Base-by-base conservation (phyloP, 2,888 invertebrate species). In the Volucella inanis region DNA sequence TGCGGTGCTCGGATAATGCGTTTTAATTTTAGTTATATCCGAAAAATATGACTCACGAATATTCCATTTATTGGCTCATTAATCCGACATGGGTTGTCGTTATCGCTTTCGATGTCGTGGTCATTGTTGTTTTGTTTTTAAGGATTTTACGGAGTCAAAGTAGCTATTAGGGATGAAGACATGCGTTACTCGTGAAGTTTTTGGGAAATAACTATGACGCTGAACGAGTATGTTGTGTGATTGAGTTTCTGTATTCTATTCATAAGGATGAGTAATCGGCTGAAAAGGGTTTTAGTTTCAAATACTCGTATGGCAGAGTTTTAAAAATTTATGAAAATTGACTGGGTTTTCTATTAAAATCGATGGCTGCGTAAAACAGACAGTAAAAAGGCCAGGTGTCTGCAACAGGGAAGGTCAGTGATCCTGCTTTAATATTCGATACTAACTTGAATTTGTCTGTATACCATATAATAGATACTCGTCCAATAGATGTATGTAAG, bases 41-140 rank as follows among this genome's bases (percentile, higher is more conserved):
- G 74, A 47, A 74, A 31, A 31, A 70, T 65, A 80, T 87, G 87
- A 80, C 50, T 85, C 81, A 87, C 62, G 78, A 64, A 54, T 85
- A 71, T 71, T 65, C 52, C 61, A 71, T 75, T 84, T 80, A 75
- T 67, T 79, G 71, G 62, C 65, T 76, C 65, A 84, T 71, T 61
- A 67, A 71, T 80, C 71, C 50, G 22, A 71, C 79, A 79, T 64
- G 39, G 52, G 15, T 81, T 61, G 31, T 75, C 72, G 55, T 9
- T 47, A 57, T 50, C 45, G 50, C 45, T 39, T 14, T 14, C 43
- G 43, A n/a, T 3, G 52, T 11, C 15, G 55, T 41, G 22, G 57
- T 31, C 31, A 39, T 11, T 31, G 43, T 10, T 1, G 38, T 61
- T 38, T 50, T 70, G 9, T 9, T 11, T 22, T 43, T 55, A 47